phyloP scores from a whole-genome alignment of 1,140 invertebrate species.

The Chionoecetes opilio region DNA sequence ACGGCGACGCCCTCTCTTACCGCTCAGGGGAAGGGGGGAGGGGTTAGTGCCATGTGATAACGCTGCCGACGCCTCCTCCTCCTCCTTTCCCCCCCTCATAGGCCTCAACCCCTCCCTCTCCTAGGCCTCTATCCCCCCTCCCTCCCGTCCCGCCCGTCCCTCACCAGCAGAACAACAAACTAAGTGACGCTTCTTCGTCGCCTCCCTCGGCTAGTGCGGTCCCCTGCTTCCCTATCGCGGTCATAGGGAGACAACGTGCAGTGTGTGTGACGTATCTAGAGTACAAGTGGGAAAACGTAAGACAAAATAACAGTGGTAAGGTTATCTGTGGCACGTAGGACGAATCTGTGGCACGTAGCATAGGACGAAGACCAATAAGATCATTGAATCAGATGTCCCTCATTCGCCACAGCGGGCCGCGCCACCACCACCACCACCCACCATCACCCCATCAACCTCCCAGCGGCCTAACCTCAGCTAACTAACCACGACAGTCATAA shows the following conservation, averaged over 20 bases:
- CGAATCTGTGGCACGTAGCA: background rate
- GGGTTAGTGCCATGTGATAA: conserved; percentile 16
- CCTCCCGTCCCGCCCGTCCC: background rate
- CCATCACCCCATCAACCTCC: too few species aligned
- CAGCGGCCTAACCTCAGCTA: too few species aligned
- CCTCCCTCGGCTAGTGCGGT: background rate
- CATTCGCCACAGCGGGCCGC: too few species aligned
- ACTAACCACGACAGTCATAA: too few species aligned
- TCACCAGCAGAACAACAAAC: background rate
- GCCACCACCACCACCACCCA: too few species aligned
- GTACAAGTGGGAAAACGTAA: background rate
- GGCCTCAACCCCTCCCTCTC: background rate
- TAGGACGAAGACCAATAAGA: conserved; percentile 23
- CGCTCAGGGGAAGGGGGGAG: background rate
- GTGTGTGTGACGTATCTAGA: background rate
- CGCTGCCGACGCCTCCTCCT: background rate
- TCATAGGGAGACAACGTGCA: background rate
- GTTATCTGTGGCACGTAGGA: background rate
- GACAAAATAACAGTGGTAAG: background rate
- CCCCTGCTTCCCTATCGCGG: background rate
- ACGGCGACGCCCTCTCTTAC: background rate
- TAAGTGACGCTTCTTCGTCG: background rate
- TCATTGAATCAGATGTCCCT: too few species aligned
- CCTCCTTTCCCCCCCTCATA: background rate
- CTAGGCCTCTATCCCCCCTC: background rate